These are phyloP conservation scores for Periphyllus acericola DNA, from an alignment of 2,888 invertebrate species.

Conservation along the genomic window DNA sequence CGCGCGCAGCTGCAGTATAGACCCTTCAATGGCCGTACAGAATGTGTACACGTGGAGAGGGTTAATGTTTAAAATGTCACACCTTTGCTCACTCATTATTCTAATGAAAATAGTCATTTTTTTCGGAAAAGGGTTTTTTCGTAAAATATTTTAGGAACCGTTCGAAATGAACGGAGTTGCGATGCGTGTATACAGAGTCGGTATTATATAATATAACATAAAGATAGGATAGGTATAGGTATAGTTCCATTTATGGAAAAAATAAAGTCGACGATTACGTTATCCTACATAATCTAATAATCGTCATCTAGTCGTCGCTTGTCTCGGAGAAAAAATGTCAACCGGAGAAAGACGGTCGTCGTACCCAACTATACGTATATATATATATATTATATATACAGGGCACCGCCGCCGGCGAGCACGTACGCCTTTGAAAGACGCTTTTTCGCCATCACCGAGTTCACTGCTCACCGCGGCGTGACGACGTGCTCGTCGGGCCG, in stretches of 20 bases:
- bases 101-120: not conserved
- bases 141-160: too few relatives aligned
- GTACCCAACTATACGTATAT: too few relatives aligned
- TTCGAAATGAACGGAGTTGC: not conserved
- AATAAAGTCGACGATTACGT: not conserved
- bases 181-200: not conserved
- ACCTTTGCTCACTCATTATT: not conserved
- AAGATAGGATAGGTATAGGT: not conserved
- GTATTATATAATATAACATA: too few relatives aligned
- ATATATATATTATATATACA: not conserved
- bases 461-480: not conserved
- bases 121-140: not conserved
- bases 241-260: not conserved
- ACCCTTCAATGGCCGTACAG: too few relatives aligned
- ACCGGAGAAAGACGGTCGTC: not conserved
- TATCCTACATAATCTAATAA: not conserved
- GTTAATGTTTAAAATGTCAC: not conserved
- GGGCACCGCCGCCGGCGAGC: not conserved
- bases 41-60: not conserved
- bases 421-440: not conserved
- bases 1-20: too few relatives aligned
- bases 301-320: not conserved
- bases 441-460: not conserved
- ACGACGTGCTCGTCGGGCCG: not conserved
- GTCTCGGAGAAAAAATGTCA: not conserved